Evolutionary conservation across 2,797 vertebrate genomes (phyloP).

Genomic region (Bufotes viridis): DNA sequence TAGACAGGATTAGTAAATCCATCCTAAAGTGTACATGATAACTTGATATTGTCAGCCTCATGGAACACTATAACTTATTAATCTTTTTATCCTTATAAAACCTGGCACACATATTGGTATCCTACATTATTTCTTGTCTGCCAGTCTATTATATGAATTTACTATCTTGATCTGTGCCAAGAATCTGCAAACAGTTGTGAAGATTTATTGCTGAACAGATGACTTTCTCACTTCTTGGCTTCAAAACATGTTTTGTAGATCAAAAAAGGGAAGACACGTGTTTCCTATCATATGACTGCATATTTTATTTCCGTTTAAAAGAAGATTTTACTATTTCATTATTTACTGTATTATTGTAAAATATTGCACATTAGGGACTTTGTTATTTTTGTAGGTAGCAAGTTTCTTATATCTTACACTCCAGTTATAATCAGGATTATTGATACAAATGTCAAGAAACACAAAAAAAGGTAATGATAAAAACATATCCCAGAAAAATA

Average conservation of each 20-base stretch:
- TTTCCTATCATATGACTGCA: not conserved
- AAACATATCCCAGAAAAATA: not conserved
- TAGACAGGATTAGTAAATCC: too few species aligned
- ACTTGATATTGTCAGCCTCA: too few species aligned
- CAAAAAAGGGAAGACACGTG: not conserved
- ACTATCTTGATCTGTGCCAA: not conserved
- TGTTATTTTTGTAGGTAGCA: not conserved
- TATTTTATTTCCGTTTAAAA: not conserved
- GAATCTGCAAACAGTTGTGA: not conserved
- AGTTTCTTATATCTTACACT: not conserved
- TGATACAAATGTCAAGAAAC: too few species aligned
- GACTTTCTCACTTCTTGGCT: not conserved
- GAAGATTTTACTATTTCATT: not conserved
- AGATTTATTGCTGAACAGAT: constrained; percentile 2
- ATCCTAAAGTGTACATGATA: too few species aligned
- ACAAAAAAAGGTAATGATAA: too few species aligned
- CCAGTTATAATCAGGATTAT: too few species aligned
- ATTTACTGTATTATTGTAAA: not conserved
- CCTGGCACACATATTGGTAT: not conserved
- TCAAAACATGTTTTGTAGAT: not conserved
- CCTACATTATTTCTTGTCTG: not conserved
- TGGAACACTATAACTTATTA: not conserved
- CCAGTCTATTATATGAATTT: not conserved
- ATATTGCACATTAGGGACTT: not conserved
- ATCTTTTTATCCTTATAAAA: not conserved